Conservation (phyloP, 2,797 vertebrate genomes). For the Pangasius mekongensis region DNA sequence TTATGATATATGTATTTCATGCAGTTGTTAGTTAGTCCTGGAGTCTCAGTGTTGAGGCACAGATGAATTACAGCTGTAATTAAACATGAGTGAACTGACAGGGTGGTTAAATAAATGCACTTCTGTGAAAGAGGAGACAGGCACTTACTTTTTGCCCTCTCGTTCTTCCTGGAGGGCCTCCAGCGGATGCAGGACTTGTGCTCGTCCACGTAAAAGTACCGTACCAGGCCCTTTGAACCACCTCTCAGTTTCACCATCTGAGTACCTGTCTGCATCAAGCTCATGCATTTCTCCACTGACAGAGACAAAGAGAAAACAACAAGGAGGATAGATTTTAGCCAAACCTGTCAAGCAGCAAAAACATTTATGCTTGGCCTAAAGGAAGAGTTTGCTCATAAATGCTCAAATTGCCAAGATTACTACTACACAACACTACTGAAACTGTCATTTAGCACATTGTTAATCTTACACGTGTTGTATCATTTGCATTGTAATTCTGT, state of each 20-base stretch:
- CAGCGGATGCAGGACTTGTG: conserved; percentile 97
- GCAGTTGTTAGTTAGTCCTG: background rate
- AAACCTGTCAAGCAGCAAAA: background rate
- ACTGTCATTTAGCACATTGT: background rate
- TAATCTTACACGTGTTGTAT: background rate
- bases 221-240: conserved; percentile 89
- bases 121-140: background rate
- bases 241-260: conserved; percentile 98
- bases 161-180: conserved; percentile 95
- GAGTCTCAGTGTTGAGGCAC: background rate
- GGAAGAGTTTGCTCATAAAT: background rate
- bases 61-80: background rate
- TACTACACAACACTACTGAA: background rate
- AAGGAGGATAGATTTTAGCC: background rate
- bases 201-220: conserved; percentile 93
- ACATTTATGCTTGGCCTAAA: background rate
- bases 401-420: background rate
- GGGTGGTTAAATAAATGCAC: background rate
- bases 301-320: conserved; percentile 43
- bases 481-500: background rate
- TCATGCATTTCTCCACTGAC: conserved; percentile 96
- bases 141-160: conserved; percentile 96
- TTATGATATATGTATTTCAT: background rate
- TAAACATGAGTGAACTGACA: background rate
- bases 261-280: conserved; percentile 91